phyloP scores from a whole-genome alignment of 2,113 vertebrate genomes.

The Camelus dromedarius region DNA sequence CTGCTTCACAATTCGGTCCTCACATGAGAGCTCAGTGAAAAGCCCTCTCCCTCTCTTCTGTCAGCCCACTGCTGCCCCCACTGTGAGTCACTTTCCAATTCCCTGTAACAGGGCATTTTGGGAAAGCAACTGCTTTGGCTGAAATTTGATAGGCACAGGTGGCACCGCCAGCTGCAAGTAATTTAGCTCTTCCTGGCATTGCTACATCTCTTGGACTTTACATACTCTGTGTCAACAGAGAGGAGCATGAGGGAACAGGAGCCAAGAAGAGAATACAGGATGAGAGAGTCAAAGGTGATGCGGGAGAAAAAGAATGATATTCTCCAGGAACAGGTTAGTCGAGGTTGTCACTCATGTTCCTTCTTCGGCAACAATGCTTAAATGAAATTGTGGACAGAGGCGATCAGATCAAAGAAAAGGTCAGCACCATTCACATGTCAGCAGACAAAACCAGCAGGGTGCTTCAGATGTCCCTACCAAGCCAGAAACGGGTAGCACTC shows the following conservation, averaged over 20 bases:
- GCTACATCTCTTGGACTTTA: conserved; percentile 67
- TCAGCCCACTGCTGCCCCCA: neutral
- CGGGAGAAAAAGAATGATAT: neutral
- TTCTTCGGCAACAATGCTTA: neutral
- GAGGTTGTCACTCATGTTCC: neutral
- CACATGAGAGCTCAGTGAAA: neutral
- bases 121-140: conserved; percentile 84
- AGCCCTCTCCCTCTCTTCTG: conserved; percentile 26
- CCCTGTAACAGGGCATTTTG: conserved; percentile 61
- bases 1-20: neutral
- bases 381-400: neutral
- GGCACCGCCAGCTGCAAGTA: conserved; percentile 85
- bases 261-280: neutral
- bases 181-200: conserved; percentile 82
- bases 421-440: neutral
- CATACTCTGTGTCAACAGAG: conserved; percentile 56
- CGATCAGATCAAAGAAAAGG: neutral
- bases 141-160: conserved; percentile 83
- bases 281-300: neutral
- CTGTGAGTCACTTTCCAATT: conserved; percentile 80
- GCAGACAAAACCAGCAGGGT: neutral
- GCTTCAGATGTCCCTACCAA: neutral
- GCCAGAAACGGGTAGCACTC: neutral
- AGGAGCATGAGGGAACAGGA: neutral
- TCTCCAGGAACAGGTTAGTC: neutral